Conservation (phyloP, 1,140 invertebrate genomes). For the Sycobia sp. region DNA sequence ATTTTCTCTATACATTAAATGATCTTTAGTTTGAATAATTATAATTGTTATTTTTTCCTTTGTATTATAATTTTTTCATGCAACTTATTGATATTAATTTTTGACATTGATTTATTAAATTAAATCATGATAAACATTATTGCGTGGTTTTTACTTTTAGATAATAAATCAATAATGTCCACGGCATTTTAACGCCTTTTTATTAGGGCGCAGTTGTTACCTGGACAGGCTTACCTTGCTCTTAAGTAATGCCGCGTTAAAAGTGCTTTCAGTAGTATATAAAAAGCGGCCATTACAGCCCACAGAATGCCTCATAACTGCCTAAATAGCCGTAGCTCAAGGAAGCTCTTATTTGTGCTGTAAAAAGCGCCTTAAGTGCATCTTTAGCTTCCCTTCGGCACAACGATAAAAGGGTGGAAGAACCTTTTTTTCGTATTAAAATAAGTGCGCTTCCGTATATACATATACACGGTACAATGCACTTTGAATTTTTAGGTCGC, state of each 20-base stretch:
- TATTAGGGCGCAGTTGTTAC: background rate
- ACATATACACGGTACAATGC: background rate
- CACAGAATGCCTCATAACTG: constrained; percentile 25
- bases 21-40: no score
- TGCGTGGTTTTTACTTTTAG: no score
- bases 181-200: no score
- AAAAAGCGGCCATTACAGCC: constrained; percentile 19
- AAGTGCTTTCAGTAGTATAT: constrained; percentile 22
- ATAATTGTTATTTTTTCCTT: no score
- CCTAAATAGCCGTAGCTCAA: constrained; percentile 18
- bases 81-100: no score
- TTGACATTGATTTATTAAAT: no score
- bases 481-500: background rate
- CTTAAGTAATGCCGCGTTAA: constrained; percentile 5
- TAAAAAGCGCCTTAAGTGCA: constrained; percentile 16
- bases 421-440: background rate
- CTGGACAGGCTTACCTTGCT: background rate
- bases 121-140: no score
- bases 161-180: no score
- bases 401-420: background rate
- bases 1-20: no score
- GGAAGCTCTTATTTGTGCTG: background rate
- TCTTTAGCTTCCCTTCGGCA: background rate
- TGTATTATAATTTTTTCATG: no score
- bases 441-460: background rate